Percentiles rank a stretch among this genome's conserved stretches.
Evolutionary conservation across 2,888 invertebrate species (phyloP).

Genomic region (Labia minor): DNA sequence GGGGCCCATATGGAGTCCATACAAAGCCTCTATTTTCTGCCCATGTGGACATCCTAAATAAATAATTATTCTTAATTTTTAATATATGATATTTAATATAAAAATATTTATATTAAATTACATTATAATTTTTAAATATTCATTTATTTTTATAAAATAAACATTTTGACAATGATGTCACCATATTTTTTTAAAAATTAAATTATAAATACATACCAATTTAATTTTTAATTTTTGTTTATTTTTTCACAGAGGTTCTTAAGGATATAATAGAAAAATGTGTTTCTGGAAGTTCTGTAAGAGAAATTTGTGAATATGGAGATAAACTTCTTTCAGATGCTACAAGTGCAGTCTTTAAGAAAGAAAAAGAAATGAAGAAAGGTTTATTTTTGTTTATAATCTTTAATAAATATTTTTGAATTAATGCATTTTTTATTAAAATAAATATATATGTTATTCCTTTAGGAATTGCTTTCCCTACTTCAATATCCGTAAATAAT

Average conservation of each 20-base stretch:
- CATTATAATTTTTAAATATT: no score
- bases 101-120: no score
- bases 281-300: conserved; percentile 74
- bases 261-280: conserved; percentile 82
- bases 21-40: not conserved
- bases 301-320: conserved; percentile 85
- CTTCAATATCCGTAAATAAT: conserved; percentile 96
- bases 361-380: conserved; percentile 95
- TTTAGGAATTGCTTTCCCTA: conserved; percentile 85
- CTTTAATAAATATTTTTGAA: not conserved
- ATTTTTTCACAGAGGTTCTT: conserved; percentile 62
- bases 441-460: not conserved
- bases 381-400: conserved; percentile 40
- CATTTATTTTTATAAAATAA: no score
- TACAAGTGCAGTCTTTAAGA: conserved; percentile 93
- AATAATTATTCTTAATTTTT: no score
- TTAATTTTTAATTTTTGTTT: no score
- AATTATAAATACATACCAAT: no score
- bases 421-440: not conserved
- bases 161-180: no score
- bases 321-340: conserved; percentile 80
- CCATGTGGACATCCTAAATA: conserved; percentile 18
- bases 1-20: not conserved
- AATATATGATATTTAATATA: no score
- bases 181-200: no score